Percentiles rank a stretch among this genome's conserved stretches.
phyloP scores from a whole-genome alignment of 1,140 invertebrate genomes.

The Hyles vespertilio region DNA sequence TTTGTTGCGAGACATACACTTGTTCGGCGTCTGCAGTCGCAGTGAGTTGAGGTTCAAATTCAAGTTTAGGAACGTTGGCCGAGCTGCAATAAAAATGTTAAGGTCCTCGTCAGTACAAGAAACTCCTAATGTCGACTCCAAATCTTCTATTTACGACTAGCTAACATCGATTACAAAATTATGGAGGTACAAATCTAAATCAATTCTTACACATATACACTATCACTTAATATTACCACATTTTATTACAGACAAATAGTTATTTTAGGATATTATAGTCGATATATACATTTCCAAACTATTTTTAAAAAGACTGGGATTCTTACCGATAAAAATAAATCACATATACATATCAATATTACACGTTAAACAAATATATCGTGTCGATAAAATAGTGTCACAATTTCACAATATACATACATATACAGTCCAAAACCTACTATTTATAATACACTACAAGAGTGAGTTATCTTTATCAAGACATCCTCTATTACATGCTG shows the following conservation, averaged over 20 bases:
- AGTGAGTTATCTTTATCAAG: background rate
- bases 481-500: constrained; percentile 49
- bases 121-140: constrained; percentile 5
- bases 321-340: too few relatives aligned
- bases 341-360: background rate
- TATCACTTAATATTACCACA: too few relatives aligned
- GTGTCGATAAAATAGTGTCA: background rate
- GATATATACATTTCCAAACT: too few relatives aligned
- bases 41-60: constrained; percentile 94
- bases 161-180: background rate
- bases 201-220: too few relatives aligned
- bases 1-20: constrained; percentile 80
- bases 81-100: constrained; percentile 87
- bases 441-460: too few relatives aligned
- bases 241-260: too few relatives aligned
- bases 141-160: background rate
- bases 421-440: constrained; percentile 1
- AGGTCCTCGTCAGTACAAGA: constrained; percentile 17
- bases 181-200: too few relatives aligned
- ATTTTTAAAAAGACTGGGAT: too few relatives aligned
- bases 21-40: constrained; percentile 89
- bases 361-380: background rate
- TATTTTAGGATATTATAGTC: too few relatives aligned
- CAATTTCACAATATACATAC: background rate
- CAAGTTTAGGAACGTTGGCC: constrained; percentile 96